Evolutionary conservation across 2,113 vertebrate species (phyloP).

Genomic region (Notiomystis cincta): DNA sequence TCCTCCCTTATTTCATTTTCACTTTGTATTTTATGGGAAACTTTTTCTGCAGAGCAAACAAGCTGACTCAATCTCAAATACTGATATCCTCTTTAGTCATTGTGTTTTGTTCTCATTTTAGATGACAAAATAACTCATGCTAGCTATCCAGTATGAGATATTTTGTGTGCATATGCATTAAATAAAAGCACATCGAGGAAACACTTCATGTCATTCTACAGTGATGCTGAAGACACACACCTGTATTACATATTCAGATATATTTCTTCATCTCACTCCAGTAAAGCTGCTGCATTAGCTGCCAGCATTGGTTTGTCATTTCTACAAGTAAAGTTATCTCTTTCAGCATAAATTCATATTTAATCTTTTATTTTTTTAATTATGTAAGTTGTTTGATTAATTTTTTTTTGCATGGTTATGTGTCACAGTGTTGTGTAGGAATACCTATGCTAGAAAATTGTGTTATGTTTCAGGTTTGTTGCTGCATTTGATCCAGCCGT

Average conservation of each 20-base stretch:
- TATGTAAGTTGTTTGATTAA: neutral
- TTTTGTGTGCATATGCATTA: neutral
- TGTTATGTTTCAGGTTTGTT: neutral
- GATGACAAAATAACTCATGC: neutral
- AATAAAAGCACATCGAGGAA: neutral
- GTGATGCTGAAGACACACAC: neutral
- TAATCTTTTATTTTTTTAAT: neutral
- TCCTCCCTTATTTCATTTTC: neutral
- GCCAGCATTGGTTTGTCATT: neutral
- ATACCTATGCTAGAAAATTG: neutral
- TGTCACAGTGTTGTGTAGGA: neutral
- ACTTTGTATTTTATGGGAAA: neutral
- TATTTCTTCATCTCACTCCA: neutral
- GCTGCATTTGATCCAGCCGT: neutral
- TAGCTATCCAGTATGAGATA: neutral
- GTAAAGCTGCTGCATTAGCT: neutral
- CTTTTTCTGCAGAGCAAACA: neutral
- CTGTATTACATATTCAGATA: neutral
- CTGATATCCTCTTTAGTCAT: neutral
- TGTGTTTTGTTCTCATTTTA: neutral
- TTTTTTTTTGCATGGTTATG: neutral
- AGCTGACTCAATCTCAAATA: neutral
- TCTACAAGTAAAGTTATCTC: neutral
- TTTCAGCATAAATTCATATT: neutral
- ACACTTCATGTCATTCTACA: neutral